Base-by-base conservation (phyloP, 2,797 vertebrate genomes). In the Streptopelia turtur region DNA sequence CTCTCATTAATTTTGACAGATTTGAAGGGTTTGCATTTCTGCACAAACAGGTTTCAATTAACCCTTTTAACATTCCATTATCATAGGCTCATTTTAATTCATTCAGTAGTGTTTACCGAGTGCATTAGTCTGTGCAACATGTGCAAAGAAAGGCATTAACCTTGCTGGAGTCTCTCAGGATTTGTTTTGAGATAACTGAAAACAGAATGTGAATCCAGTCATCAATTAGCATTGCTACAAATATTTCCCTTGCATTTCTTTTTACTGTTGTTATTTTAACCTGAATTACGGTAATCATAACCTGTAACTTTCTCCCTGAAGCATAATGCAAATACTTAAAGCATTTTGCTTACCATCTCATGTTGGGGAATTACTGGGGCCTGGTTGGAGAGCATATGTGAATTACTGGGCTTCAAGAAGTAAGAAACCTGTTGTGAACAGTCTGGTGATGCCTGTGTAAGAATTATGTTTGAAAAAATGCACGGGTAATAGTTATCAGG, bases 1-100 rank as follows among this genome's bases (percentile, higher is more conserved):
- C 94, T 87, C 84, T 97, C 91, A 94, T 91, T 96, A 96, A 91
- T 93, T 95, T 94, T 97, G 97, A 95, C 96, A 97, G 95, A 91
- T 96, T 63, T 94, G 90, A 95, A 90, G 56, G 52, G 83, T 92
- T 97, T 97, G 89, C 71, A 93, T 66, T 97, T 94, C 89, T 88
- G 87, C 63, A 82, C 59, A 89, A 75, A 94, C 78, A 91, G 63
- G 79, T 95, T 91, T 96, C 80, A 70, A 74, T 96, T 82, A 95
- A 94, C 90, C 57, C 77, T 52, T 85, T 60, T 78, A 71, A 55
- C 49, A 65, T 72, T 16, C 47, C 70, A 50, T 16, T 64, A 14
- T 41, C 2, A 0, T 9, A 66, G 43, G 66, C 60, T 95, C 27
- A 9, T 95, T 95, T 88, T 56, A 75, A 61, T 49, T 83, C 33